These are phyloP conservation scores for Cryptocheilus praepositus DNA, from an alignment of 2,888 invertebrate genomes.

Conservation along the genomic window DNA sequence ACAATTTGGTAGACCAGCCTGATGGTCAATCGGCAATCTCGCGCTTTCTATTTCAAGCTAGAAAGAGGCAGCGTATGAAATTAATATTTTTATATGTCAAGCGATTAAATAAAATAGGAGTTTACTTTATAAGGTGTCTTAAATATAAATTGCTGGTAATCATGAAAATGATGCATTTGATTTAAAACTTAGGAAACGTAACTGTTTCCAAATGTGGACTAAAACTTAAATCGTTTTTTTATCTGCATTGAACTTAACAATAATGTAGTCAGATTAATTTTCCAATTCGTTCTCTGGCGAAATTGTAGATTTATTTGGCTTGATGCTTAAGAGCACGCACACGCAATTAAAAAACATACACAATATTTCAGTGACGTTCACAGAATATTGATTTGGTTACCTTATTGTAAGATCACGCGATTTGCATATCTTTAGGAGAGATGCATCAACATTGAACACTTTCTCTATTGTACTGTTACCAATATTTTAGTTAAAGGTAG, in stretches of 20 bases:
- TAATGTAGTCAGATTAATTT: background rate
- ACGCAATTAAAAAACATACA: too few relatives aligned
- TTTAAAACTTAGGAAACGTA: too few relatives aligned
- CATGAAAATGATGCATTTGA: too few relatives aligned
- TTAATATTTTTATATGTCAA: background rate
- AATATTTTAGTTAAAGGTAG: conserved; percentile 31
- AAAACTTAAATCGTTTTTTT: background rate
- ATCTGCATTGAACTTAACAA: background rate
- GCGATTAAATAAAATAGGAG: background rate
- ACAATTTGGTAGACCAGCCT: too few relatives aligned
- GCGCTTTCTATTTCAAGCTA: too few relatives aligned
- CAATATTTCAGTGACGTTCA: background rate
- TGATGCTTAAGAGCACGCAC: too few relatives aligned
- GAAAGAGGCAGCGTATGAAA: background rate
- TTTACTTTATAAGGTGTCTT: conserved; percentile 4
- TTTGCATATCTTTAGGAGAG: too few relatives aligned
- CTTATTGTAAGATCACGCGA: background rate
- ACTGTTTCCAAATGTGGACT: too few relatives aligned
- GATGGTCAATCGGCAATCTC: too few relatives aligned
- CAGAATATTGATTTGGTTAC: conserved; percentile 18
- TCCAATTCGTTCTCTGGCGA: background rate
- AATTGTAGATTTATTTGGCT: background rate
- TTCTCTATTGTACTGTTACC: too few relatives aligned
- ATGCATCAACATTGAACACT: too few relatives aligned
- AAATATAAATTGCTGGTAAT: background rate